Evolutionary conservation across 64 coral and sea anemone species (phyloP), one percentile per base, ranked within the genome.

Genomic region (Astreopora myriophthalma): DNA sequence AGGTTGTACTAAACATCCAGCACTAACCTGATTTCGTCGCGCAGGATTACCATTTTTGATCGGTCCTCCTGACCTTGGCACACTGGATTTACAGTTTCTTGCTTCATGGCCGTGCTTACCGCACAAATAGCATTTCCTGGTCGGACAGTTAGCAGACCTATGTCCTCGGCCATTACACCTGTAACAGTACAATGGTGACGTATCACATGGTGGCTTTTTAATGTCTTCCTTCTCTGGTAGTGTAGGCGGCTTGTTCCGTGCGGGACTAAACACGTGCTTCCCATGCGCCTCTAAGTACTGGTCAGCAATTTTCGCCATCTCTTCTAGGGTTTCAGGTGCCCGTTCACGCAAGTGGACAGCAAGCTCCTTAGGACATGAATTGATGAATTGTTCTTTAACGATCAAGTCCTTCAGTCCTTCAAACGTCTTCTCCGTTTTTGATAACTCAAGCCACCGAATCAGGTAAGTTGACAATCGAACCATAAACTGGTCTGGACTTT

Each of bases 401-500:
- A n/a, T n/a, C 39, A 92, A 52, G 14, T 92, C 75, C 9, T 82
- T 69, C 22, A 92, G 17, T 0, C 76, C 75, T 2, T 87, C 83
- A 72, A 72, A 91, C 1, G 88, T 72, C 8, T 30, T 49, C 20
- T 62, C 71, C 0, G 64, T 88, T 7, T 76, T 75, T 20, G 70
- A 79, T 1, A 95, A 10, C n/a, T 96, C 94, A 12, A 92, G 36
- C 89, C 94, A 96, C 17, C 89, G 80, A 2, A 42, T 22, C 1
- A 92, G 38, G 10, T 74, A 81, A 0, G 42, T 35, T 0, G 52
- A 3, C 40, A 96, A 16, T 80, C 94, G 81, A 0, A 86, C 81
- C 19, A 73, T 71, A 62, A 96, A 95, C 58, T 96, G 94, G 6
- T 77, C 72, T 3, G 73, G 81, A 3, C 81, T 88, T 24, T 96